Evolutionary conservation across 2,797 vertebrate species (phyloP).

Genomic region (Cirrhinus molitorella): DNA sequence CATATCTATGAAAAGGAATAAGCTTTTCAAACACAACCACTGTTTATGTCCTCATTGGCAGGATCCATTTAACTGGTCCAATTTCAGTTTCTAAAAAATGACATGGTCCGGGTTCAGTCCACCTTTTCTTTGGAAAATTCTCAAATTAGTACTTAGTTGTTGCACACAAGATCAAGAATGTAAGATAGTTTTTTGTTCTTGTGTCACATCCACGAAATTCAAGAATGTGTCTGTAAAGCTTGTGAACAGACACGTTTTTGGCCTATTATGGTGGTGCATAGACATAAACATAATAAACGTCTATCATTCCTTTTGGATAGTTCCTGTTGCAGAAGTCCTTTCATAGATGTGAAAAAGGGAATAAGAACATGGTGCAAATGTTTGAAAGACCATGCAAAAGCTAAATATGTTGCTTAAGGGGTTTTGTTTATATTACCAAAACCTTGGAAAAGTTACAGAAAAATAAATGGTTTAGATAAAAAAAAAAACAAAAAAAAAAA

Average conservation of each 20-base stretch:
- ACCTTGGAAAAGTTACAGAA: constrained; percentile 20
- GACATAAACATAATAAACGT: background rate
- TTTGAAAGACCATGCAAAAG: constrained; percentile 10
- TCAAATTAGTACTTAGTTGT: background rate
- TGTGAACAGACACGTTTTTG: background rate
- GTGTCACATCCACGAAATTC: background rate
- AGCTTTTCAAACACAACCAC: constrained; percentile 67
- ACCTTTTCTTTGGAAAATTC: background rate
- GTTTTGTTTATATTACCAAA: constrained; percentile 25
- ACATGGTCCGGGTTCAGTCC: background rate
- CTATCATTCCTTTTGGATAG: background rate
- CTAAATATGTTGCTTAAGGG: background rate
- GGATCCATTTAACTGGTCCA: background rate
- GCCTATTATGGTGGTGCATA: background rate
- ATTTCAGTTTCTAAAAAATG: background rate
- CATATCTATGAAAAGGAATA: constrained; percentile 74
- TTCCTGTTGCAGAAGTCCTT: background rate
- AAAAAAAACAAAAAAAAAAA: background rate
- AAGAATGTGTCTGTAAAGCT: background rate
- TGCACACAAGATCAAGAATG: background rate
- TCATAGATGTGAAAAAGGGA: constrained; percentile 23
- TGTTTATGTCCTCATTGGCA: constrained; percentile 55
- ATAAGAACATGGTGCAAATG: constrained; percentile 11
- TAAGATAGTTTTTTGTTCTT: background rate
- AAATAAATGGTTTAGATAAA: constrained; percentile 31